phyloP scores from a whole-genome alignment of 2,888 invertebrate genomes.

The Acanthosepion esculentum region DNA sequence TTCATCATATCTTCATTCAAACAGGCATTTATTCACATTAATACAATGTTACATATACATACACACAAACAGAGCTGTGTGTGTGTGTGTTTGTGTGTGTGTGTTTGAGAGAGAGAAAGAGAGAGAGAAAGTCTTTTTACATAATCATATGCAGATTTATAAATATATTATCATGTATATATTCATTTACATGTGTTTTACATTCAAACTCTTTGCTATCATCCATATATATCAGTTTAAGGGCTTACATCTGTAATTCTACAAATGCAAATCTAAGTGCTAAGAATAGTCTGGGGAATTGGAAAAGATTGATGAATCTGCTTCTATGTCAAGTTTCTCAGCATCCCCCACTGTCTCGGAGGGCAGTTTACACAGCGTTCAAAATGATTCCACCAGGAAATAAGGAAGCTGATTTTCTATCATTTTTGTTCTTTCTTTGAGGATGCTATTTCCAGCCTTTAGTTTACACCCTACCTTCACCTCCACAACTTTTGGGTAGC shows the following conservation, averaged over 20 bases:
- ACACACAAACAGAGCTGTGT: background rate
- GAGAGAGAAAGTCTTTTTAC: background rate
- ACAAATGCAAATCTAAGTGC: background rate
- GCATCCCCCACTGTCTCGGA: too few relatives aligned
- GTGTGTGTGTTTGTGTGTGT: too few relatives aligned
- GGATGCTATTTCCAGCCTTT: too few relatives aligned
- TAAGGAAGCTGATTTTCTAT: too few relatives aligned
- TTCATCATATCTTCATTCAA: background rate
- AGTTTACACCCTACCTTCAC: background rate
- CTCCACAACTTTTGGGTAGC: background rate
- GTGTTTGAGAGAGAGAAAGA: too few relatives aligned
- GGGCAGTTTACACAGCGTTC: too few relatives aligned
- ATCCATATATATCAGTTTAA: background rate
- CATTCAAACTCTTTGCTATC: background rate
- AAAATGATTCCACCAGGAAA: too few relatives aligned
- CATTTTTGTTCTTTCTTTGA: too few relatives aligned
- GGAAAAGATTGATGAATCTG: too few relatives aligned
- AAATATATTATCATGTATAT: background rate
- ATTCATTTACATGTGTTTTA: background rate
- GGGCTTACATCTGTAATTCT: background rate
- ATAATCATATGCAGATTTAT: background rate
- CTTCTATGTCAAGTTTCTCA: too few relatives aligned
- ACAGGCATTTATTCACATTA: background rate
- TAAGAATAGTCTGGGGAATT: too few relatives aligned
- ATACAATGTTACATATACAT: background rate